Base-by-base conservation (phyloP, 1,140 invertebrate species). In the Drosophila erecta region DNA sequence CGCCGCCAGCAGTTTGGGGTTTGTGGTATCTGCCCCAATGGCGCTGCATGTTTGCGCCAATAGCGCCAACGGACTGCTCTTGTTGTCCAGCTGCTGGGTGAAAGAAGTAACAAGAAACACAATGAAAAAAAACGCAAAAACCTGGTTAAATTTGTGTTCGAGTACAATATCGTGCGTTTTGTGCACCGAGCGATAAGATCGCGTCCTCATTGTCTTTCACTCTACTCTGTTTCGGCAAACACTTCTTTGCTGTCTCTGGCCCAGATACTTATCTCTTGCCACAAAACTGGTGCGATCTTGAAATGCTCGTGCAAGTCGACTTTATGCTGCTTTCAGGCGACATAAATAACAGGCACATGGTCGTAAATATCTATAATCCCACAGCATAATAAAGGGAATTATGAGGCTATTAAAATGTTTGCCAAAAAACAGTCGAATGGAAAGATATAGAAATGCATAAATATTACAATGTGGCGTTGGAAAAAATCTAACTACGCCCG, bases 31-130 rank as follows among this genome's bases (percentile, higher is more conserved):
- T 14, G 97, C 96, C 60, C 98, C 98, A 89, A 99, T 99, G 92
- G 97, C 98, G 91, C 97, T 98, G 94, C 98, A 99, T 41, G 98
- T 98, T 93, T 98, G 97, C 24, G 97, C 98, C 73, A 99, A 93
- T 27, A 99, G 93, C 27, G 98, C 98, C 90, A 99, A 93, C 12
- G 98, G 98, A 93, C 97, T 98, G 93, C 98, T 98, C 94, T 98
- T 98, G 54, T 97, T 96, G 93, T 98, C 97, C 94, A 98, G 94
- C 97, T 98, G 95, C 61, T 96, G 96, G 92, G 93, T 93, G 93
- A 93, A 62, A 84, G 92, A 54, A 49, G 22, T 40, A 17, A 17
- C 17, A 17, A 17, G 17, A 17, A 17, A 17, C 0, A 17, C 17
- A 17, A 17, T 17, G 1, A 15, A 17, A 46, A 40, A 58, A 37